Percentiles rank a stretch among this genome's conserved stretches.
These are phyloP conservation scores for Galerucella nymphaeae DNA, from an alignment of 2,888 invertebrate genomes.

Conservation along the genomic window DNA sequence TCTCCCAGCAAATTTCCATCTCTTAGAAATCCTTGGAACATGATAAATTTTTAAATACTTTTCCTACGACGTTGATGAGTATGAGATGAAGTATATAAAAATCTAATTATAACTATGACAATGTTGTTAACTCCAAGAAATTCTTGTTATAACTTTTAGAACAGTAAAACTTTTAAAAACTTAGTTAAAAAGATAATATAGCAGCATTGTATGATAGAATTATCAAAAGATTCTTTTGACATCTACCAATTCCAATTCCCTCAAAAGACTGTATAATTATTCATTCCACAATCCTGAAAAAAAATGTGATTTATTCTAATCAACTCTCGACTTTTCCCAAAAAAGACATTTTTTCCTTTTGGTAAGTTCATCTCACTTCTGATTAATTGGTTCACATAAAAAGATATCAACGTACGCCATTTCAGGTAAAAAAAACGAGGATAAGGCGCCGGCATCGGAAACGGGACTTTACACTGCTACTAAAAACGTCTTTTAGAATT, in stretches of 20 bases:
- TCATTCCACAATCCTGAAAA: not conserved
- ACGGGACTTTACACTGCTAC: not conserved
- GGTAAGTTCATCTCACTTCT: slow-evolving; percentile 24
- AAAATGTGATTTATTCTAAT: slow-evolving; percentile 15
- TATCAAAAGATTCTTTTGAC: not conserved
- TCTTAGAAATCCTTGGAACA: no score
- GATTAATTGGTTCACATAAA: slow-evolving; percentile 35
- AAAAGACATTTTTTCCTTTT: slow-evolving; percentile 20
- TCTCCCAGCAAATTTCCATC: no score
- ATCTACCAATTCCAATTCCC: not conserved
- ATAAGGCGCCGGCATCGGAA: slow-evolving; percentile 12
- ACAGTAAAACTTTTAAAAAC: not conserved
- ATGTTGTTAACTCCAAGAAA: not conserved
- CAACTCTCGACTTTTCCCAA: slow-evolving; percentile 2
- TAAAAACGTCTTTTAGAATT: slow-evolving; percentile 45
- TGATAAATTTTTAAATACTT: no score
- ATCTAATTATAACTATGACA: not conserved
- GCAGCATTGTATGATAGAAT: not conserved
- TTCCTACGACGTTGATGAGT: not conserved
- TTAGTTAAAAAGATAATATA: not conserved
- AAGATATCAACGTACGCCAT: slow-evolving; percentile 27
- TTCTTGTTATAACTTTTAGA: not conserved
- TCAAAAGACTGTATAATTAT: no score
- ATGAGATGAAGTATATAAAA: not conserved
- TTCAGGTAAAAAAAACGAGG: slow-evolving; percentile 30